Evolutionary conservation across 1,140 invertebrate species (phyloP).

Genomic region (Drosophila guanche): DNA sequence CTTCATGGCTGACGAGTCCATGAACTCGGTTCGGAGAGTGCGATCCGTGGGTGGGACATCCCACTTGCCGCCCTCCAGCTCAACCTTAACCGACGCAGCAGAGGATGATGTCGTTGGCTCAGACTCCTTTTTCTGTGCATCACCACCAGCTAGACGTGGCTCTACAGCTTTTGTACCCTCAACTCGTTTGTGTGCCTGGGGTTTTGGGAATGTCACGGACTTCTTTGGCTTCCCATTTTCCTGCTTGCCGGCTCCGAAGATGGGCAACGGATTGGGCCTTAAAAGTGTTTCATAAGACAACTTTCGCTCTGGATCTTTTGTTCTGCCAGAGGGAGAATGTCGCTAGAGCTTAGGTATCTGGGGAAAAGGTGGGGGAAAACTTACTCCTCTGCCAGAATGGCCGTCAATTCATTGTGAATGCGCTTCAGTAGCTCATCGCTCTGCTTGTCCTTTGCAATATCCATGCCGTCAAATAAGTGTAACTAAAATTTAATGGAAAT

Average conservation of each 20-base stretch:
- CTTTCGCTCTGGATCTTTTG: constrained; percentile 28
- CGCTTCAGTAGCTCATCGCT: constrained; percentile 59
- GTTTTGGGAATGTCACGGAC: not conserved
- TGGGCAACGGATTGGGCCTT: constrained; percentile 54
- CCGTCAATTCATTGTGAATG: constrained; percentile 64
- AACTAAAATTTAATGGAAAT: constrained; percentile 43
- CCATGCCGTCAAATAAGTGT: not conserved
- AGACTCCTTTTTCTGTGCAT: not conserved
- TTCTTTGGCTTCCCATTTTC: constrained; percentile 12
- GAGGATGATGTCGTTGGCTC: constrained; percentile 1
- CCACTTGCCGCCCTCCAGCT: not conserved
- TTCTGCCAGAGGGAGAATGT: no score
- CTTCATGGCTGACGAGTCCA: constrained; percentile 45
- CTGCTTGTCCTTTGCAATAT: constrained; percentile 47
- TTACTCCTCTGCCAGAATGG: constrained; percentile 64
- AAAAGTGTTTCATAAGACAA: constrained; percentile 43
- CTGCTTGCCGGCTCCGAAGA: constrained; percentile 1
- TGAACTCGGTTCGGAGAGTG: constrained; percentile 29
- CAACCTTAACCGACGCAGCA: constrained; percentile 10
- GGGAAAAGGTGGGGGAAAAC: constrained; percentile 6
- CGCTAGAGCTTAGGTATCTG: no score
- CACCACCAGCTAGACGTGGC: constrained; percentile 3
- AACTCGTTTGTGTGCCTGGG: constrained; percentile 3
- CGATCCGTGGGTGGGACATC: constrained; percentile 19
- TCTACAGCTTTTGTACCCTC: not conserved